Percentiles rank a stretch among this genome's conserved stretches.
Conservation (phyloP, 1,140 invertebrate species). For the Sycobia sp. region DNA sequence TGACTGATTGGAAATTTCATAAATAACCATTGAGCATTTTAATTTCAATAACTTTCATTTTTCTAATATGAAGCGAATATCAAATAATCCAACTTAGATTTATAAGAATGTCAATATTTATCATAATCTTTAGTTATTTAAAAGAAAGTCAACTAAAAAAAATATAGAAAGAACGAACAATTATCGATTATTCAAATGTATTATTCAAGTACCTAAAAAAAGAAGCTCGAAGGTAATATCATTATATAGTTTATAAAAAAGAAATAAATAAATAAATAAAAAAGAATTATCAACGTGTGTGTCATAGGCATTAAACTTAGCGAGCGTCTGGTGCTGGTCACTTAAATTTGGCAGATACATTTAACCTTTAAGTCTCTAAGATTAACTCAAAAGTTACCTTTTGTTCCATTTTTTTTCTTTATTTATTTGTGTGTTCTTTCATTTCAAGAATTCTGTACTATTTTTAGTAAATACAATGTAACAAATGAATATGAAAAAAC, state of each 20-base stretch:
- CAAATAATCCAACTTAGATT: too few species aligned
- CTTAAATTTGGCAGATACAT: conserved; percentile 54
- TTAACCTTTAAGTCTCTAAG: conserved; percentile 21
- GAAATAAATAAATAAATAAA: conserved; percentile 31
- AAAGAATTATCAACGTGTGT: conserved; percentile 49
- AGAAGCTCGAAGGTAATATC: conserved; percentile 42
- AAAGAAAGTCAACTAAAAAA: too few species aligned
- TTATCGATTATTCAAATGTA: too few species aligned
- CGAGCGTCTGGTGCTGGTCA: conserved; percentile 62
- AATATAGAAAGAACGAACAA: too few species aligned
- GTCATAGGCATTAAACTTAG: conserved; percentile 59
- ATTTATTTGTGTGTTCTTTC: conserved; percentile 7
- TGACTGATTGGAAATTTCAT: too few species aligned
- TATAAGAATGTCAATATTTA: too few species aligned
- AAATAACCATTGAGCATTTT: too few species aligned
- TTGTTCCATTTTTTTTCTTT: conserved; percentile 9
- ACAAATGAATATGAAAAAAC: background rate
- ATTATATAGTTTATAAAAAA: conserved; percentile 36
- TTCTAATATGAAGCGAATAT: too few species aligned
- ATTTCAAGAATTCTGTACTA: background rate
- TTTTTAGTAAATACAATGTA: conserved; percentile 4
- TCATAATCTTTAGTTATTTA: too few species aligned
- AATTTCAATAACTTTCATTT: too few species aligned
- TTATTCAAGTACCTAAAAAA: too few species aligned
- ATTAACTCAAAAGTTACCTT: conserved; percentile 16